These are phyloP conservation scores for Rousettus leschenaultii DNA, from an alignment of 2,113 vertebrate genomes.

Conservation along the genomic window DNA sequence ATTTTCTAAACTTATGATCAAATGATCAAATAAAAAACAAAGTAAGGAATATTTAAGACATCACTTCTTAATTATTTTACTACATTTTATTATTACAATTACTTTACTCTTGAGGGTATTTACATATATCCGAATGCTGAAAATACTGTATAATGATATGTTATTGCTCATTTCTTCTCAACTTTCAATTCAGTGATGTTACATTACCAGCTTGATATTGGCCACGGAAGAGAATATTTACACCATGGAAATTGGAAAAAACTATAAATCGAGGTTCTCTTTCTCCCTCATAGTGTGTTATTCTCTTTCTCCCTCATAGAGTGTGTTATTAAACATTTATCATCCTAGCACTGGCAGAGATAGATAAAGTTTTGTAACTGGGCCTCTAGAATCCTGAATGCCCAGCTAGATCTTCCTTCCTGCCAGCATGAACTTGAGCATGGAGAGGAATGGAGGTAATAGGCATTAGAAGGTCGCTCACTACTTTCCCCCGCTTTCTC, in stretches of 20 bases:
- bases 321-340: background rate
- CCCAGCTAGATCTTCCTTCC: background rate
- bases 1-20: background rate
- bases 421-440: background rate
- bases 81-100: background rate
- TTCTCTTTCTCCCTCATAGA: background rate
- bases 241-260: background rate
- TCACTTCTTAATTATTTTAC: background rate
- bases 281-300: background rate
- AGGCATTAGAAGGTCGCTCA: background rate
- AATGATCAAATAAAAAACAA: background rate
- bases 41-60: background rate
- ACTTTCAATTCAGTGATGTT: background rate
- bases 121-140: background rate
- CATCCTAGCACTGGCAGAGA: background rate
- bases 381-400: background rate
- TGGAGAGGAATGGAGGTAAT: background rate
- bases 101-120: background rate
- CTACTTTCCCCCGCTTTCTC: background rate
- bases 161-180: background rate
- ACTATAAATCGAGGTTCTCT: background rate
- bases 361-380: background rate
- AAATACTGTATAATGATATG: background rate
- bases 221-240: background rate
- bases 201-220: background rate